Conservation (phyloP, 2,888 invertebrate species). For the Ethmia dodecea region DNA sequence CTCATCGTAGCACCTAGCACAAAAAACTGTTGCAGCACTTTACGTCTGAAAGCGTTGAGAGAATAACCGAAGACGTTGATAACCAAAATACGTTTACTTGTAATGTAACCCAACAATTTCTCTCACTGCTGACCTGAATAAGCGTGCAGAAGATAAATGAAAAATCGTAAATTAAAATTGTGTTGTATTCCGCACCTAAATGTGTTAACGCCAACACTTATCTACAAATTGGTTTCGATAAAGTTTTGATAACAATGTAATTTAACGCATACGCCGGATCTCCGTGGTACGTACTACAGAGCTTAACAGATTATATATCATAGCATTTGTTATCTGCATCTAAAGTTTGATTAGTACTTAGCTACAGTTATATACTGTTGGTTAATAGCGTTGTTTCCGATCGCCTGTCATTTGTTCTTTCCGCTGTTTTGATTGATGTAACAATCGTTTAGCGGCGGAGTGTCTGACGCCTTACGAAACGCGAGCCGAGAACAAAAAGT, state of each 20-base stretch:
- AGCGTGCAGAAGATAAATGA: conserved; percentile 2
- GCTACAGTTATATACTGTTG: background rate
- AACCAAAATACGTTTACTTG: too few species aligned
- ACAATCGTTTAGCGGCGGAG: conserved; percentile 17
- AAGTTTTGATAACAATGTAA: conserved; percentile 13
- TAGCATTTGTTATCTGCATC: background rate
- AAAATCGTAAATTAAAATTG: conserved; percentile 8
- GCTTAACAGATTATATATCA: background rate
- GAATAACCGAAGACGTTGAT: too few species aligned
- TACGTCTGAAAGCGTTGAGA: too few species aligned
- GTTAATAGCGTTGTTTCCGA: conserved; percentile 18
- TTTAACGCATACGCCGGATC: background rate
- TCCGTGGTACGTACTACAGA: background rate
- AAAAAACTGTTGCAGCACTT: too few species aligned
- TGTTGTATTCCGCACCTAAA: conserved; percentile 10
- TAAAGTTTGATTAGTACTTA: background rate
- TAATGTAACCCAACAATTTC: background rate
- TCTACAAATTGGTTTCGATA: conserved; percentile 16
- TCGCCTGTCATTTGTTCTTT: conserved; percentile 30
- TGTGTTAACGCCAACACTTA: conserved; percentile 11
- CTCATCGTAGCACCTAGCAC: too few species aligned
- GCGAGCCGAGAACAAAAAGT: conserved; percentile 5
- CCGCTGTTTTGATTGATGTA: conserved; percentile 31
- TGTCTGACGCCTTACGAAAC: conserved; percentile 11
- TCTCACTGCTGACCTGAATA: conserved; percentile 3